A percentile compares a stretch with the other conserved stretches of the same genome.
These are phyloP conservation scores for Lampris megalopsis DNA, from an alignment of 2,113 vertebrate genomes.

Conservation along the genomic window DNA sequence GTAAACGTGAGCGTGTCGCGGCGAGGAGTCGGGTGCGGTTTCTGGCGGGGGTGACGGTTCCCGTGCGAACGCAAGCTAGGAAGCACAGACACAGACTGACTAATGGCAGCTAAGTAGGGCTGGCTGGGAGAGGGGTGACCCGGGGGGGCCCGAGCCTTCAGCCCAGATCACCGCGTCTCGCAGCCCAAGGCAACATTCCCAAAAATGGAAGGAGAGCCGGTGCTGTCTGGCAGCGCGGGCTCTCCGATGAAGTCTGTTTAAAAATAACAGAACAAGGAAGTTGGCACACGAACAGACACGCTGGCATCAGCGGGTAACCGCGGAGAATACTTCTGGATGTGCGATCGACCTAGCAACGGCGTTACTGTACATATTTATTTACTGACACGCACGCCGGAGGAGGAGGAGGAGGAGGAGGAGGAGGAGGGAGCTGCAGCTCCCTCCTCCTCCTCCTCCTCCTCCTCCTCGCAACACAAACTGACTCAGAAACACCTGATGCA, in stretches of 20 bases:
- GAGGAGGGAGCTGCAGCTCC: too few relatives aligned
- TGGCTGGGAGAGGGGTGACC: background rate
- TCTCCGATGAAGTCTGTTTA: constrained; percentile 30
- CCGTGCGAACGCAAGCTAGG: background rate
- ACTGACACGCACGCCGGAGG: background rate
- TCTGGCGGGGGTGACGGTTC: background rate
- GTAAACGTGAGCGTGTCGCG: background rate
- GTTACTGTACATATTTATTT: constrained; percentile 11
- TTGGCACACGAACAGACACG: constrained; percentile 34
- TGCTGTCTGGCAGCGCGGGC: background rate
- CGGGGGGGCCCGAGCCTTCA: too few relatives aligned
- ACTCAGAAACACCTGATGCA: constrained; percentile 18
- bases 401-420: too few relatives aligned
- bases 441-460: too few relatives aligned
- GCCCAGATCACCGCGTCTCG: background rate
- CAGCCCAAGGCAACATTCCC: background rate
- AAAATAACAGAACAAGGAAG: background rate
- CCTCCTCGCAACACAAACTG: background rate
- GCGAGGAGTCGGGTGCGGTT: background rate
- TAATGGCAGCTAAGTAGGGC: background rate
- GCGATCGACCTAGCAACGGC: constrained; percentile 1
- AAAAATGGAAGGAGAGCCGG: background rate
- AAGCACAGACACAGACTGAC: background rate
- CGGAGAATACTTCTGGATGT: constrained; percentile 31
- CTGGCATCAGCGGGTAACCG: constrained; percentile 32